Conservation (phyloP, 2,113 vertebrate species). For the Macaca nemestrina region DNA sequence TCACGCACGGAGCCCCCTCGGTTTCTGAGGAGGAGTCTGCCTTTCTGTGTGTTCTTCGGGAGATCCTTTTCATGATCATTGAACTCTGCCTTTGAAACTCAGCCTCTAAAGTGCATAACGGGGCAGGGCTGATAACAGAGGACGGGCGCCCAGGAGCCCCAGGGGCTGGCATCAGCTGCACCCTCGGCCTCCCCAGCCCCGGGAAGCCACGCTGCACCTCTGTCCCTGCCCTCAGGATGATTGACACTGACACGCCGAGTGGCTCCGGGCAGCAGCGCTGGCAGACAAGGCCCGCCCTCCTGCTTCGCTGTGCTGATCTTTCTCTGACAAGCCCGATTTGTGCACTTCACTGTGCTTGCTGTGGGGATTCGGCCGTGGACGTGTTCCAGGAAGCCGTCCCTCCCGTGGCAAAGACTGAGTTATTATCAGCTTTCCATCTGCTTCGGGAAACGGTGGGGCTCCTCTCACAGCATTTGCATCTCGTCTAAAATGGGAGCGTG, state of each 20-base stretch:
- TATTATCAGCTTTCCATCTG: neutral
- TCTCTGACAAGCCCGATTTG: constrained; percentile 59
- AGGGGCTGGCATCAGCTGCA: neutral
- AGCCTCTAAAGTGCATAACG: fast-evolving
- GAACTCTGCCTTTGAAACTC: neutral
- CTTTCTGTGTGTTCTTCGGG: fast-evolving
- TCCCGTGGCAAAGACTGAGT: neutral
- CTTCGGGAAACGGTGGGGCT: neutral
- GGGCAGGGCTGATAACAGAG: neutral
- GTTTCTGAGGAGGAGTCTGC: fast-evolving
- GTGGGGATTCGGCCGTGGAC: neutral
- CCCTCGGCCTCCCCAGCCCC: fast-evolving
- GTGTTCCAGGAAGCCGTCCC: constrained; percentile 5
- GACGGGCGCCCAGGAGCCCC: neutral
- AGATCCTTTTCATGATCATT: neutral
- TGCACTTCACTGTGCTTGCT: constrained; percentile 26
- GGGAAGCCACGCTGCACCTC: fast-evolving
- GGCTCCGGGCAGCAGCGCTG: neutral
- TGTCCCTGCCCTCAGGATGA: neutral
- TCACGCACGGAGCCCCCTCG: fast-evolving
- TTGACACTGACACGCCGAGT: fast-evolving
- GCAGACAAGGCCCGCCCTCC: constrained; percentile 12
- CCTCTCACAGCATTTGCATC: neutral
- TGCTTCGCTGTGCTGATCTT: neutral
- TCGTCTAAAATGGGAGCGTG: neutral